Evolutionary conservation across 53 echinoderm and acorn worm species (phyloP), one percentile per base, ranked within the genome.

Genomic region (Hippasteria phrygiana): DNA sequence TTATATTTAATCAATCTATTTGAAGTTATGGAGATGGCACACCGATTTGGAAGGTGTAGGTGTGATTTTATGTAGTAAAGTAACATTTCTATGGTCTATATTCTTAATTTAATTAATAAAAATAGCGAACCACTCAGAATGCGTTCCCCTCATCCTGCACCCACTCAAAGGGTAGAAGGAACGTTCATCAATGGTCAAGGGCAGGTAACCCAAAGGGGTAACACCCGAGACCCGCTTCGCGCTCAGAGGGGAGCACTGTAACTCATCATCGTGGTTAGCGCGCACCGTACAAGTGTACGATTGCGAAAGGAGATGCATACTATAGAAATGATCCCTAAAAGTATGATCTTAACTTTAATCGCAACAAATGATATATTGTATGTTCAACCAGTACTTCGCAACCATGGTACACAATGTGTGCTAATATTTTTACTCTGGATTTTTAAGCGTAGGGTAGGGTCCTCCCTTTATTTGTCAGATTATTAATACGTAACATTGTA

Each of bases 311-410:
- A 85, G 93, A 93, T 62, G 70, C 93, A 93, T 93, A 93, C 93
- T 93, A 93, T 93, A 93, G 93, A 93, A 93, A 93, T 93, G 93
- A 93, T 93, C 93, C 87, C 93, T 93, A 93, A 93, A 90, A 93
- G 93, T 93, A 93, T 93, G 93, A 93, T 93, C 93, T 93, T 93
- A 76, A 62, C 12, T 17, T 6, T 13, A 40, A 18, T 3, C 17
- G 1, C 1, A 14, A 32, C 55, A 4, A 75, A 48, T 50, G 73
- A 31, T 33, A 33, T 33, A 7, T 66, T 66, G 35, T 66, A 66
- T 34, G 1, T 3, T 0, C 35, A 11, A 14, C 6, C 0, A 4
- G 11, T 5, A 13, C 5, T 67, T 67, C 27, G 18, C 67, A 34
- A 35, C 27, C 35, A 67, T 35, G 32, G 67, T 67, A 3, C n/a